phyloP scores from a whole-genome alignment of 2,888 invertebrate species.

The Caenorhabditis sp. region DNA sequence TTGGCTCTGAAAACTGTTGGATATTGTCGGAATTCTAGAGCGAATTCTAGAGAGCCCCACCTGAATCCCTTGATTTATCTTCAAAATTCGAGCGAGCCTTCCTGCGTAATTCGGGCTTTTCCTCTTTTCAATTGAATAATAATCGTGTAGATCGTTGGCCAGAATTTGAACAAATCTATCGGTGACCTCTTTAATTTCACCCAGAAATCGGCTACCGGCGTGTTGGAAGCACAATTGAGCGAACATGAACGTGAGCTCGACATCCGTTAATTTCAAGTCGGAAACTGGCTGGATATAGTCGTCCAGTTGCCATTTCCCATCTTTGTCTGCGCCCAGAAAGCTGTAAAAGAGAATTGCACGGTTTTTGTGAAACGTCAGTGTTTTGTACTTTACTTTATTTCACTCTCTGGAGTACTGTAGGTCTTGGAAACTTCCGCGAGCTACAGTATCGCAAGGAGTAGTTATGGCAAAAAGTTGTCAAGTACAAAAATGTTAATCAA shows the following conservation, averaged over 20 bases:
- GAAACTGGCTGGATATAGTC: too few relatives aligned
- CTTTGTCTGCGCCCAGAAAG: too few relatives aligned
- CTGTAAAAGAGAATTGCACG: too few relatives aligned
- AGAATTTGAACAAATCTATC: conserved; percentile 34
- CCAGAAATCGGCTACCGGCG: conserved; percentile 42
- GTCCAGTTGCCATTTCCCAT: too few relatives aligned
- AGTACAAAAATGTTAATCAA: too few relatives aligned
- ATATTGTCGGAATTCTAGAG: not conserved
- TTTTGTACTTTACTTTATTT: too few relatives aligned
- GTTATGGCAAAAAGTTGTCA: too few relatives aligned
- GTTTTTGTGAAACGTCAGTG: too few relatives aligned
- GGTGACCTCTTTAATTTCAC: conserved; percentile 26
- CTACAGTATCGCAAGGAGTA: too few relatives aligned
- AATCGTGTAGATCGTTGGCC: conserved; percentile 50
- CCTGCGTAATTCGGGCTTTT: conserved; percentile 49
- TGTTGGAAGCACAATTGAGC: conserved; percentile 50
- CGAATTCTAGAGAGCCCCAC: not conserved
- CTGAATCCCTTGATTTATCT: conserved; percentile 51
- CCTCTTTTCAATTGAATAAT: conserved; percentile 16
- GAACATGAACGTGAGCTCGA: conserved; percentile 50
- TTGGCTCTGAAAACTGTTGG: conserved; percentile 48
- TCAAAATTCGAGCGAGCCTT: conserved; percentile 49
- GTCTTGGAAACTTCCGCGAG: too few relatives aligned
- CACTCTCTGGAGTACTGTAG: too few relatives aligned
- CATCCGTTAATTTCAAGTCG: too few relatives aligned